Percentiles rank a stretch among this genome's conserved stretches.
phyloP scores from a whole-genome alignment of 2,113 vertebrate species.

The Channa maculata region DNA sequence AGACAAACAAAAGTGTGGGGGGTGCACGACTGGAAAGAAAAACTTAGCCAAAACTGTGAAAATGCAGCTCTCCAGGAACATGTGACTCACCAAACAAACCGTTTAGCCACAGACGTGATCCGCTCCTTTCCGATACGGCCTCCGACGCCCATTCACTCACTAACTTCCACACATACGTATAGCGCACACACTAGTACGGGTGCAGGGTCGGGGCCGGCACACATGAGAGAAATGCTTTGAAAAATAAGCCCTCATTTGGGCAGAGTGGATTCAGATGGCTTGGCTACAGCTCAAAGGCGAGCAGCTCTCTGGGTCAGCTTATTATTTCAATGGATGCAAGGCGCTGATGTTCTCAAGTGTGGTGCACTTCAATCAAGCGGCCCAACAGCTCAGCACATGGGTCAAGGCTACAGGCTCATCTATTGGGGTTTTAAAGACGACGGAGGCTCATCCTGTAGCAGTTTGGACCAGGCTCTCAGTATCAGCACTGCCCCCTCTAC shows the following conservation, averaged over 20 bases:
- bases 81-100: conserved; percentile 75
- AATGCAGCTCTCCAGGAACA: conserved; percentile 67
- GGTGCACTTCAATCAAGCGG: conserved; percentile 81
- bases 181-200: conserved; percentile 57
- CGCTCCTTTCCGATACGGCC: conserved; percentile 54
- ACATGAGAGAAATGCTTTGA: conserved; percentile 81
- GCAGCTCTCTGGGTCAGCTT: conserved; percentile 83
- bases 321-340: conserved; percentile 84
- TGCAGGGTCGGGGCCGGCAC: conserved; percentile 74
- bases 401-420: conserved; percentile 74
- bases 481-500: background rate
- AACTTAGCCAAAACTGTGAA: conserved; percentile 59
- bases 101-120: conserved; percentile 71
- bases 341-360: conserved; percentile 82
- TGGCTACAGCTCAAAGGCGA: conserved; percentile 84
- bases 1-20: conserved; percentile 51
- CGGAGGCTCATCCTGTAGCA: conserved; percentile 33
- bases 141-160: conserved; percentile 40
- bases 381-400: conserved; percentile 66
- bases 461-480: conserved; percentile 41
- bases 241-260: conserved; percentile 85
- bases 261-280: conserved; percentile 89
- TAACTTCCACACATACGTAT: conserved; percentile 30
- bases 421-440: conserved; percentile 34
- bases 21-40: conserved; percentile 46